A percentile compares a stretch with the other conserved stretches of the same genome.
Evolutionary conservation across 2,888 invertebrate species (phyloP).

Genomic region (Azorinus chamasolen): DNA sequence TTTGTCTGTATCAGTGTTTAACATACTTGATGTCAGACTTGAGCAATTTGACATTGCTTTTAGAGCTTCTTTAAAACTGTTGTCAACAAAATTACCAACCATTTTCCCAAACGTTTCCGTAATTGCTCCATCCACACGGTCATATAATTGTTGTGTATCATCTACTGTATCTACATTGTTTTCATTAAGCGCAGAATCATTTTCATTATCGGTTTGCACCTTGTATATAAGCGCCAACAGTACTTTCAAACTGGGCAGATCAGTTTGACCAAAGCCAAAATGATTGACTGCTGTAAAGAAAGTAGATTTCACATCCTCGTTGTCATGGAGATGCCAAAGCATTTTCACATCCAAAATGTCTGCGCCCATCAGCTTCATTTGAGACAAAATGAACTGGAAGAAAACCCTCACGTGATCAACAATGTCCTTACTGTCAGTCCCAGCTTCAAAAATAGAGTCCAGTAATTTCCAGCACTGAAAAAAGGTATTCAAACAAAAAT

Average conservation of each 20-base stretch:
- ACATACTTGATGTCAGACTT: too few relatives aligned
- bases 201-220: slow-evolving; percentile 41
- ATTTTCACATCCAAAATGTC: slow-evolving; percentile 56
- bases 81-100: too few relatives aligned
- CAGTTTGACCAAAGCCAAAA: slow-evolving; percentile 44
- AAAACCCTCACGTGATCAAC: slow-evolving; percentile 55
- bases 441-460: slow-evolving; percentile 33
- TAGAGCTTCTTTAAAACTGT: too few relatives aligned
- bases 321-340: slow-evolving; percentile 56
- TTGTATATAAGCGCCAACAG: slow-evolving; percentile 42
- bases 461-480: slow-evolving; percentile 55
- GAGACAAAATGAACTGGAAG: slow-evolving; percentile 56
- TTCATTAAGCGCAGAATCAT: neutral
- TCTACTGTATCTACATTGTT: too few relatives aligned
- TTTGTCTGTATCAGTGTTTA: too few relatives aligned
- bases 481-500: too few relatives aligned
- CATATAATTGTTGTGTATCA: too few relatives aligned
- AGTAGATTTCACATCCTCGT: slow-evolving; percentile 37
- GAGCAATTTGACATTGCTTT: too few relatives aligned
- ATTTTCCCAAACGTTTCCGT: too few relatives aligned
- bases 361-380: slow-evolving; percentile 38
- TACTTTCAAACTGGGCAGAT: slow-evolving; percentile 28
- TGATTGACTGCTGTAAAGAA: slow-evolving; percentile 30
- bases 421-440: slow-evolving; percentile 21
- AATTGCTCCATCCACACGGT: too few relatives aligned